phyloP scores from a whole-genome alignment of 2,797 vertebrate species.

The Micromesistius poutassou region DNA sequence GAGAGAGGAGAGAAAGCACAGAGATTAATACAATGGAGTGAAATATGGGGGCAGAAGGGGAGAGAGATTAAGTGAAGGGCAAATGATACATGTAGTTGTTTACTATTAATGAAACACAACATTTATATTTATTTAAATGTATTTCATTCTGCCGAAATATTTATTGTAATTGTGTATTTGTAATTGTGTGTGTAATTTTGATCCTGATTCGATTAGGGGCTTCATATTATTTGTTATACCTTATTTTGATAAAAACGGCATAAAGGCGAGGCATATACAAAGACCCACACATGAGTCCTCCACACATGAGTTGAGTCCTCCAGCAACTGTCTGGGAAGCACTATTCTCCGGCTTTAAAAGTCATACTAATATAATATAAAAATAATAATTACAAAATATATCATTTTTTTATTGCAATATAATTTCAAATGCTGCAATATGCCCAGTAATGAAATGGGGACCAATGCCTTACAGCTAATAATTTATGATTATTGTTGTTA shows the following conservation, averaged over 20 bases:
- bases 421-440: neutral
- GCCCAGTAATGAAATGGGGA: slow-evolving; percentile 64
- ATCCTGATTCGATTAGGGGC: neutral
- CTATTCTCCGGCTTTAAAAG: neutral
- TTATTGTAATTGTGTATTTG: too few species aligned
- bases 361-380: neutral
- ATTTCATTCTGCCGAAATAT: neutral
- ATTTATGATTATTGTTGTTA: slow-evolving; percentile 1
- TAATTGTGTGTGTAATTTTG: neutral
- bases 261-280: neutral
- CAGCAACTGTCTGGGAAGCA: neutral
- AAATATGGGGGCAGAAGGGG: neutral
- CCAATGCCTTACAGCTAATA: slow-evolving; percentile 23
- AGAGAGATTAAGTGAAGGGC: neutral
- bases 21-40: slow-evolving; percentile 22
- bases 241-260: too few species aligned
- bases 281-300: neutral
- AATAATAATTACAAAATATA: slow-evolving; percentile 1
- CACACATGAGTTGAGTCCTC: neutral
- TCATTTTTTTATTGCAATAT: slow-evolving; percentile 3
- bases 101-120: too few species aligned
- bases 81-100: too few species aligned
- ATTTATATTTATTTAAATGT: neutral
- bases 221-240: neutral
- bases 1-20: slow-evolving; percentile 15